Conservation (phyloP, 1,140 invertebrate species). For the Drosophila athabasca region DNA sequence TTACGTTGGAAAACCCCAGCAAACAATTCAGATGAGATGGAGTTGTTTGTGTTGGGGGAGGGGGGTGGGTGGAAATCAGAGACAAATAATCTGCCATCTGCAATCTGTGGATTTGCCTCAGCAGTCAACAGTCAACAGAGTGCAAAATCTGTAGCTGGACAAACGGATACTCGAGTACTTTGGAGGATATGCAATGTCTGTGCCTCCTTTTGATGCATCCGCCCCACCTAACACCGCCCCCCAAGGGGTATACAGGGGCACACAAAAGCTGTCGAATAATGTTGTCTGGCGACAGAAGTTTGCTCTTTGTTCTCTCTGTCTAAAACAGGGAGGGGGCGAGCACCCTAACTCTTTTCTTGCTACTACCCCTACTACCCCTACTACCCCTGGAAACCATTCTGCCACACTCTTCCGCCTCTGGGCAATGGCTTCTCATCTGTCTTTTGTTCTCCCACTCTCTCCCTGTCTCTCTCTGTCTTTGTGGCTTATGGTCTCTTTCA, state of each 20-base stretch:
- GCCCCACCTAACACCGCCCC: background rate
- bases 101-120: no score
- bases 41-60: no score
- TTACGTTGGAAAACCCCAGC: no score
- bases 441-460: conserved; percentile 26
- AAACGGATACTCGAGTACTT: no score
- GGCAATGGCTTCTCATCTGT: conserved; percentile 48
- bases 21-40: no score
- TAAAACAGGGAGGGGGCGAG: background rate
- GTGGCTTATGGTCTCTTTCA: conserved; percentile 13
- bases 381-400: conserved; percentile 30
- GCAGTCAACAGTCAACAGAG: no score
- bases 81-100: no score
- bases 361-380: background rate
- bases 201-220: background rate
- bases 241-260: conserved; percentile 18
- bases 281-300: conserved; percentile 51
- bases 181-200: no score
- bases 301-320: conserved; percentile 2
- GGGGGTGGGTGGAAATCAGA: no score
- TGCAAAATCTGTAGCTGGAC: no score
- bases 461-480: conserved; percentile 6
- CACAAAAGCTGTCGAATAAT: conserved; percentile 41
- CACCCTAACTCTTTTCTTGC: conserved; percentile 11
- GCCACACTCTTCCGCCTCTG: conserved; percentile 49